Evolutionary conservation across 2,888 invertebrate genomes (phyloP), one percentile per base, ranked within the genome.

Genomic region (Crepidodera aurea): DNA sequence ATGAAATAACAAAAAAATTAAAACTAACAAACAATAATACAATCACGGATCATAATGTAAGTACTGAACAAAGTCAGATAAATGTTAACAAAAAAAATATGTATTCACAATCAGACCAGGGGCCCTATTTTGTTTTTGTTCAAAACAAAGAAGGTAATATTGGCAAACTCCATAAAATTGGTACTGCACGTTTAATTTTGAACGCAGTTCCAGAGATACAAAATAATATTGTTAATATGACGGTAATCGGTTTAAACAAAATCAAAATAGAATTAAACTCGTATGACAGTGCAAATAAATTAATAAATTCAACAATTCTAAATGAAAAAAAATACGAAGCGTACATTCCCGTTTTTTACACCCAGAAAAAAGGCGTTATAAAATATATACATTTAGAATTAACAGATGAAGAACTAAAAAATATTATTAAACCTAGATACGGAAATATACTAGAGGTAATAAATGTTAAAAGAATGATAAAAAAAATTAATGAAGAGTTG

Each of bases 321-420:
- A 10, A 8, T 4, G 22, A 19, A 8, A 44, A 44, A 19, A 18
- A 44, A n/a, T 44, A 44, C 19, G 44, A 44, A 19, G 44, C n/a
- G 7, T 44, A 19, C 19, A 12, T 19, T 3, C 44, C 44, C 5
- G 2, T 10, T 8, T 44, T 44, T 19, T 19, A 8, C n/a, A 44
- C 44, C n/a, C 44, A 44, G 10, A 44, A 19, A 42, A 16, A 19
- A 18, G 44, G 44, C 19, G 44, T 44, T 10, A 44, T 44, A 19
- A 44, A 19, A 19, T 19, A 44, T n/a, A 19, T 19, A 44, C 13
- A 44, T 19, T 10, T 19, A 19, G 44, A 44, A n/a, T 10, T 44
- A 18, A 7, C 18, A 4, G 18, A 44, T 7, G 10, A 8, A 19
- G 44, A 44, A 19, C 10, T 44, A 19, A 19, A 3, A n/a, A 10